Evolutionary conservation across 2,888 invertebrate species (phyloP).

Genomic region (Ennomos quercinarius): DNA sequence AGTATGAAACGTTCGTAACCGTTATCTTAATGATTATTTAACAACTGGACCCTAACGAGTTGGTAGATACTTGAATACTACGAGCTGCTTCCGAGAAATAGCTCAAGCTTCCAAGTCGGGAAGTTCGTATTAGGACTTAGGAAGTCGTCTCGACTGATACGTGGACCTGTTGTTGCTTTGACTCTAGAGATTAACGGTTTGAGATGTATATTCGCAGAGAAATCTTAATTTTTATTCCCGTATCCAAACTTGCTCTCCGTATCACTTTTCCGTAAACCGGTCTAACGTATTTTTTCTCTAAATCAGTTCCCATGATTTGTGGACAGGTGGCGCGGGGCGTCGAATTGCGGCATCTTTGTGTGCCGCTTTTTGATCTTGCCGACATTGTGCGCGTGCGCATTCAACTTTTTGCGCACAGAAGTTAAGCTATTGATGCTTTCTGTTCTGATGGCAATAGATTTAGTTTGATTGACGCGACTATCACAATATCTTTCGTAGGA

Average conservation of each 20-base stretch:
- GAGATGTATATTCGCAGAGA: constrained; percentile 11
- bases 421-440: constrained; percentile 61
- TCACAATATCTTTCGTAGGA: constrained; percentile 30
- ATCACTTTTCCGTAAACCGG: constrained; percentile 44
- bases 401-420: constrained; percentile 70
- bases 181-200: constrained; percentile 4
- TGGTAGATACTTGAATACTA: constrained; percentile 2
- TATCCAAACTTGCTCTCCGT: constrained; percentile 33
- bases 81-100: constrained; percentile 27
- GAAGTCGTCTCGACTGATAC: constrained; percentile 7
- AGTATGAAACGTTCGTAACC: constrained; percentile 35
- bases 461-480: constrained; percentile 44
- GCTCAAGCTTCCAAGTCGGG: constrained; percentile 7
- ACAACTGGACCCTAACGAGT: constrained; percentile 43
- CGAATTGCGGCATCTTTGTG: constrained; percentile 73
- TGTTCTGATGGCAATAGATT: constrained; percentile 49
- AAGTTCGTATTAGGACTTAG: constrained; percentile 17
- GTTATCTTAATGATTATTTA: constrained; percentile 50
- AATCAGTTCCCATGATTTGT: constrained; percentile 78
- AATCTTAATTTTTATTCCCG: constrained; percentile 16
- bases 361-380: constrained; percentile 69
- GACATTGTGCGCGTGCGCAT: constrained; percentile 77
- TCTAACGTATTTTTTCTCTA: constrained; percentile 53
- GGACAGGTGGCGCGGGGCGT: constrained; percentile 79
- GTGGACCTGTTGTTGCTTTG: constrained; percentile 17